Evolutionary conservation across 2,797 vertebrate species (phyloP).

Genomic region (Anableps anableps): DNA sequence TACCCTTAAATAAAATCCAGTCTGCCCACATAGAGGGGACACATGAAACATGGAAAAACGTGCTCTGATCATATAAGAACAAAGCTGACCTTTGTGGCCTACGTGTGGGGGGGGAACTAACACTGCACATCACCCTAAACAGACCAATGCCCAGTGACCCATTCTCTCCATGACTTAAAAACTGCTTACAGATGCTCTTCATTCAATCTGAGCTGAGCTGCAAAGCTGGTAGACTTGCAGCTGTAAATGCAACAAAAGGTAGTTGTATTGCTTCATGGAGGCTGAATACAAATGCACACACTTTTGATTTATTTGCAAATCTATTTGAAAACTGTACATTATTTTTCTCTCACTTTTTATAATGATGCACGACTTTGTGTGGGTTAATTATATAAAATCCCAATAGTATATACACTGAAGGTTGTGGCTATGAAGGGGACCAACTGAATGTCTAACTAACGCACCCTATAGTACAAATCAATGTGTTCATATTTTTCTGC

Average conservation of each 20-base stretch:
- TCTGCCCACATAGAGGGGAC: neutral
- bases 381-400: neutral
- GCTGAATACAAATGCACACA: too few relatives aligned
- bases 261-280: too few relatives aligned
- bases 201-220: too few relatives aligned
- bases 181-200: neutral
- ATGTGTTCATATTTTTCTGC: conserved; percentile 34
- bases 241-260: too few relatives aligned
- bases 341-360: neutral
- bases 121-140: neutral
- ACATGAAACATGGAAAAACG: neutral
- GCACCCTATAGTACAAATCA: conserved; percentile 19
- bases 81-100: neutral
- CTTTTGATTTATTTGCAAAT: too few relatives aligned
- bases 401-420: neutral
- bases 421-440: neutral
- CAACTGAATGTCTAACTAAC: neutral
- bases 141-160: neutral
- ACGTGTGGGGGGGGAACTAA: neutral
- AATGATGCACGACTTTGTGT: neutral
- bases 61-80: neutral
- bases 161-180: neutral
- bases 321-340: neutral
- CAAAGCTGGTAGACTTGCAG: too few relatives aligned
- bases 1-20: neutral